Evolutionary conservation across 2,797 vertebrate species (phyloP).

Genomic region (Sebastes hopkinsi): DNA sequence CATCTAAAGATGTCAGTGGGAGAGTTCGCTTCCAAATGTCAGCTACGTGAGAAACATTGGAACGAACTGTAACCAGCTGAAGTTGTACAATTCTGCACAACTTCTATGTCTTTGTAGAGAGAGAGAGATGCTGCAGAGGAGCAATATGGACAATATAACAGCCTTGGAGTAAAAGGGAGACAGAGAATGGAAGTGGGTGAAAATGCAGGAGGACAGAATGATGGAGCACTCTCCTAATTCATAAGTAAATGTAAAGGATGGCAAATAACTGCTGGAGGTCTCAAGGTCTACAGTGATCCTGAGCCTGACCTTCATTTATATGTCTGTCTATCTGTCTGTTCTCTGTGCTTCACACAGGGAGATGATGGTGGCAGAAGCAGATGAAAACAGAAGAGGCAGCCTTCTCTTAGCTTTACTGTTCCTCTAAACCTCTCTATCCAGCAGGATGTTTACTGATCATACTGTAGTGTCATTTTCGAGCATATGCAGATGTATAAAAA

Average conservation of each 20-base stretch:
- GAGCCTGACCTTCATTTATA: not conserved
- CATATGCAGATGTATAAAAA: not conserved
- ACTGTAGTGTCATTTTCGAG: not conserved
- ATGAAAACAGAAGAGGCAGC: not conserved
- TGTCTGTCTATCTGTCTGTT: not conserved
- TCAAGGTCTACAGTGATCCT: not conserved
- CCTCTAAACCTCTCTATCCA: too few relatives aligned
- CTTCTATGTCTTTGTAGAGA: not conserved
- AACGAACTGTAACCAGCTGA: conserved; percentile 57
- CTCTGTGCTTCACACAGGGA: not conserved
- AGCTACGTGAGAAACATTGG: conserved; percentile 79
- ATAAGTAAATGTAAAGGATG: conserved; percentile 16
- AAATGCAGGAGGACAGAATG: conserved; percentile 14
- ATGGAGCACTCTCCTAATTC: conserved; percentile 7
- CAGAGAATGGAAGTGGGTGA: not conserved
- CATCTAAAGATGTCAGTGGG: conserved; percentile 67
- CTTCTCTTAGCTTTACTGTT: not conserved
- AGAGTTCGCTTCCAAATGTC: conserved; percentile 73
- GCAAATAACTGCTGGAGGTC: conserved; percentile 1
- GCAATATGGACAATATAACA: not conserved
- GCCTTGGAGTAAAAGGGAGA: not conserved
- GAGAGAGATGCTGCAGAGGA: not conserved
- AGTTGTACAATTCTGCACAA: conserved; percentile 34
- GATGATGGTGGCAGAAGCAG: not conserved
- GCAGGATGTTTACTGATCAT: not conserved